Evolutionary conservation across 23 tunicate genomes (phyloP), one percentile per base, ranked within the genome.

Genomic region (Trididemnum clinides): DNA sequence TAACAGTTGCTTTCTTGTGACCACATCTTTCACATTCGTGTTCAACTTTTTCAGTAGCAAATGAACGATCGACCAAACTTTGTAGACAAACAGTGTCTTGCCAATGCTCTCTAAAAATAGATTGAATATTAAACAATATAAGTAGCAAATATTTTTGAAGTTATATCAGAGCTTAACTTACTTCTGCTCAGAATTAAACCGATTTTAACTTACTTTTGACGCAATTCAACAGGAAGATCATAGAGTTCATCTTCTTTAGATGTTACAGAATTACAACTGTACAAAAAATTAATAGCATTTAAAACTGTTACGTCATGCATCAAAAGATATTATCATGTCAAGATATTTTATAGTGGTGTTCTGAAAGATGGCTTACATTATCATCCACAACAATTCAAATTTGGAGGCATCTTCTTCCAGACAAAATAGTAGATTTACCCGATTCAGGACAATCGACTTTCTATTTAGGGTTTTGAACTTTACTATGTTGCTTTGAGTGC

Each of bases 201-300:
- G 54, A 44, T 7, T 15, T 4, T 62, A 12, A 19, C 59, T 64
- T 57, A 74, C 82, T 59, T 74, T 28, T 73, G 82, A 10, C 78
- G 44, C 34, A 86, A 31, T 49, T 86, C 84, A 78, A 86, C 78
- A 27, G 90, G 84, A 0, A 86, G 63, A 39, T 86, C 90, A 72
- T 33, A 76, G 66, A 63, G 33, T 22, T 77, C 78, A 33, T 86
- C 84, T 31, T 86, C 82, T 31, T 29, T 78, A 20, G 37, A 39
- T 12, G 90, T 62, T 0, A 77, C 65, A 2, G 50, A 30, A 51
- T 74, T 74, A 32, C 80, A 74, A 6, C 58, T 74, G 57, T 7
- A 39, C 20, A 23, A 74, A 38, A 21, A n/a, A 63, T 10, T n/a
- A 26, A 27, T 65, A 30, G 31, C 15, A 44, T 7, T n/a, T n/a